These are phyloP conservation scores for Graptemys geographica DNA, from an alignment of 2,797 vertebrate genomes.

Conservation along the genomic window DNA sequence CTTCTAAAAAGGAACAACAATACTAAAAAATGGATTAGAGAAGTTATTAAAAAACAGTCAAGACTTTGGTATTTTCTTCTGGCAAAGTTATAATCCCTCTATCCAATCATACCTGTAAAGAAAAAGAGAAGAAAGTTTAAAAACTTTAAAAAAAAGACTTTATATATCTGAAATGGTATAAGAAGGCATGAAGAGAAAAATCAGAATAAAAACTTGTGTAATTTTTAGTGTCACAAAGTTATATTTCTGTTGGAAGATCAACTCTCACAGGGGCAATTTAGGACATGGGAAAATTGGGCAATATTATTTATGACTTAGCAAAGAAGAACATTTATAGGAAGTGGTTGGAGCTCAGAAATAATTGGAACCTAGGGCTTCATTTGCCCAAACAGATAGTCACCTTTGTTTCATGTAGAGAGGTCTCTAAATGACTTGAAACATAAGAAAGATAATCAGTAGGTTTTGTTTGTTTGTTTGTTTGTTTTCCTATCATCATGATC, in stretches of 20 bases:
- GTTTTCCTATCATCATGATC: background rate
- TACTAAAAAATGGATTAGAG: background rate
- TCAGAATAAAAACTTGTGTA: constrained; percentile 20
- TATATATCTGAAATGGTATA: background rate
- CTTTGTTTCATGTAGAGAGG: background rate
- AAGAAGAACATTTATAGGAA: constrained; percentile 2
- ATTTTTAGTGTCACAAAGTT: constrained; percentile 16
- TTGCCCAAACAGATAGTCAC: constrained; percentile 26
- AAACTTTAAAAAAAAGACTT: background rate
- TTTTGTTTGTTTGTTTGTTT: background rate
- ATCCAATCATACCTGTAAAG: background rate
- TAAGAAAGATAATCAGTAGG: constrained; percentile 19
- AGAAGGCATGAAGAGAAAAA: constrained; percentile 15
- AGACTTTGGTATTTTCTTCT: background rate
- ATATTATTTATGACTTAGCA: constrained; percentile 42
- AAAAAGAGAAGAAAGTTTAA: background rate
- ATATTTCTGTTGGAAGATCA: constrained; percentile 22
- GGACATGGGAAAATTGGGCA: background rate
- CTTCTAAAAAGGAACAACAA: background rate
- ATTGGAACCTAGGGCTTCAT: constrained; percentile 32
- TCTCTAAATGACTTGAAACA: constrained; percentile 9
- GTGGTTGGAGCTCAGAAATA: constrained; percentile 44
- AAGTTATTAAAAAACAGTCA: constrained; percentile 9
- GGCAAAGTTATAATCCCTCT: background rate
- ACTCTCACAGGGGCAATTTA: constrained; percentile 17